phyloP scores from a whole-genome alignment of 2,113 vertebrate species.

The Neotragus moschatus region DNA sequence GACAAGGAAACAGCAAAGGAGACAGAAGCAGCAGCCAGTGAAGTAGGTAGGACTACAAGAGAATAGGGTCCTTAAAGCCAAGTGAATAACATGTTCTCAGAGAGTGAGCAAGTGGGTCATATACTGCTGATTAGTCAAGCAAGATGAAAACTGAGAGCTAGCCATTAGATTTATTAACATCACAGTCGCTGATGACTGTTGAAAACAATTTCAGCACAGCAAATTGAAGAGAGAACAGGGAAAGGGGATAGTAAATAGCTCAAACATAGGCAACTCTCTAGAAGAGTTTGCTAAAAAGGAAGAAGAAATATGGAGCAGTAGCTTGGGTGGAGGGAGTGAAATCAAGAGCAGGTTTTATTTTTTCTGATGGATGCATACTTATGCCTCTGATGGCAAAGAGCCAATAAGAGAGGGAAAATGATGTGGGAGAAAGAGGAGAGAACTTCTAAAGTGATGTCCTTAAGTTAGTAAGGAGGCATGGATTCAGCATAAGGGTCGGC shows the following conservation, averaged over 20 bases:
- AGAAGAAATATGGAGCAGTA: neutral
- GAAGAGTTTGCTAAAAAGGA: neutral
- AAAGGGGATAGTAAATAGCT: neutral
- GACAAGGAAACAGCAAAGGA: neutral
- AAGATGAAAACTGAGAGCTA: neutral
- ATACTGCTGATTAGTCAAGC: neutral
- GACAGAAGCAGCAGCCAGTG: neutral
- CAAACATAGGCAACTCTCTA: neutral
- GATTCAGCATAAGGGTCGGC: neutral
- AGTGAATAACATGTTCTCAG: neutral
- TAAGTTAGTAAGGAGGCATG: neutral
- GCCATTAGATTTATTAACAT: neutral
- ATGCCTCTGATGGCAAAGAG: neutral
- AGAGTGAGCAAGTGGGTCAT: neutral
- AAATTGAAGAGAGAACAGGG: neutral
- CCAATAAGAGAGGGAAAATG: neutral
- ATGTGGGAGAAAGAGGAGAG: neutral
- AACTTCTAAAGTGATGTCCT: neutral
- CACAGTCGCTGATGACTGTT: neutral
- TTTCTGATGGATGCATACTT: neutral
- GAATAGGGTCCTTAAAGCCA: neutral
- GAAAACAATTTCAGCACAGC: constrained; percentile 28
- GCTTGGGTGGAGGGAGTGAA: neutral
- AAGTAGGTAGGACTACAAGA: neutral
- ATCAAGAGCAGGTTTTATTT: neutral